These are phyloP conservation scores for Hypothenemus hampei DNA, from an alignment of 1,140 invertebrate species.

Conservation along the genomic window DNA sequence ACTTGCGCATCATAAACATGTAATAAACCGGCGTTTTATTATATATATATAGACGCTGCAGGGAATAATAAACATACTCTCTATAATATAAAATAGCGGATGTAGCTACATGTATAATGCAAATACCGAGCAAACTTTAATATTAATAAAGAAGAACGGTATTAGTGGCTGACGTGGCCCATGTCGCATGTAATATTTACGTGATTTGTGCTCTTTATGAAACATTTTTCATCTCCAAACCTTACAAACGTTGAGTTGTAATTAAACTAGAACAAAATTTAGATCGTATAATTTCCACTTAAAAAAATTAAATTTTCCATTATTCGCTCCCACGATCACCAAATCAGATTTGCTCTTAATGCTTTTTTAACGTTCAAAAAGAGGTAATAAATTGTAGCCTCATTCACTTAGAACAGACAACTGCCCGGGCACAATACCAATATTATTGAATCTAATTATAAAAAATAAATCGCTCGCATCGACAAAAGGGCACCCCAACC, in stretches of 20 bases:
- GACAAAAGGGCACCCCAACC: conserved; percentile 9
- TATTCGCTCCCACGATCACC: conserved; percentile 24
- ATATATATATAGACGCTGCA: conserved; percentile 28
- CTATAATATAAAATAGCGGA: conserved; percentile 26
- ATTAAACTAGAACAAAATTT: too few relatives aligned
- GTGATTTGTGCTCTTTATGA: conserved; percentile 28
- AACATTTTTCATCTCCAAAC: too few relatives aligned
- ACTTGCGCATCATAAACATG: conserved; percentile 18
- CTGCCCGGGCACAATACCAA: conserved; percentile 19
- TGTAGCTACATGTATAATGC: conserved; percentile 29
- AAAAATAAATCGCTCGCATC: conserved; percentile 29
- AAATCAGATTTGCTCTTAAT: conserved; percentile 28
- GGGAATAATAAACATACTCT: conserved; percentile 31
- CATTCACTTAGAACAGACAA: conserved; percentile 24
- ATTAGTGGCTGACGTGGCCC: conserved; percentile 27
- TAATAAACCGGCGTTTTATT: conserved; percentile 30
- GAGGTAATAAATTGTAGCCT: conserved; percentile 30
- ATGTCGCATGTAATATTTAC: conserved; percentile 26
- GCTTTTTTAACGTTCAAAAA: conserved; percentile 29
- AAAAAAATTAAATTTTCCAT: too few relatives aligned
- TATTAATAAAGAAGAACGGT: conserved; percentile 31
- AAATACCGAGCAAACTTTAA: conserved; percentile 30
- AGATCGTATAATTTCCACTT: too few relatives aligned
- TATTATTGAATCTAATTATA: conserved; percentile 32
- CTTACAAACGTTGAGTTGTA: too few relatives aligned